A percentile compares a stretch with the other conserved stretches of the same genome.
phyloP scores from a whole-genome alignment of 2,888 invertebrate species.

The Apotomis turbidana region DNA sequence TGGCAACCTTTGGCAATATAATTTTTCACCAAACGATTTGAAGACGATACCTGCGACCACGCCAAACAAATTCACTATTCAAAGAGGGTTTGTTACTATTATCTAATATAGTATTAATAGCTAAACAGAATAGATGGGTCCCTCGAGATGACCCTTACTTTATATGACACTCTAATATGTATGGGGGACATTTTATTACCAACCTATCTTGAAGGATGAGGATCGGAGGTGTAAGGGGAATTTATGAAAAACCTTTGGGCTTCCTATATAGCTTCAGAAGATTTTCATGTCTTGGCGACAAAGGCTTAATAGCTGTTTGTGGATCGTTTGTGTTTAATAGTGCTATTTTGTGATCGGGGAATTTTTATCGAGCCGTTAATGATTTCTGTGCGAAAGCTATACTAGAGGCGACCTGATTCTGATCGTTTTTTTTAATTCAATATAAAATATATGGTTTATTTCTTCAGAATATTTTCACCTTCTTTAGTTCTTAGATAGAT shows the following conservation, averaged over 20 bases:
- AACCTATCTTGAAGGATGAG: slow-evolving; percentile 69
- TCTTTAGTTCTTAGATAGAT: too few species aligned
- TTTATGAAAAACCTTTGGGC: slow-evolving; percentile 68
- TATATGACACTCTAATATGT: slow-evolving; percentile 75
- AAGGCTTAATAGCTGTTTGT: slow-evolving; percentile 44
- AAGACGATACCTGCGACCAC: neutral
- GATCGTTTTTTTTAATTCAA: neutral
- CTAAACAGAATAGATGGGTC: slow-evolving; percentile 74
- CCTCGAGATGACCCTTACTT: slow-evolving; percentile 67
- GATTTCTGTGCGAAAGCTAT: neutral
- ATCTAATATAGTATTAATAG: slow-evolving; percentile 72
- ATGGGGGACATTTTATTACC: slow-evolving; percentile 74
- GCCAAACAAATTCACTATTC: slow-evolving; percentile 42
- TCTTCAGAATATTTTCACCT: too few species aligned
- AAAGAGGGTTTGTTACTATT: slow-evolving; percentile 51
- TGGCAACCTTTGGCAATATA: too few species aligned
- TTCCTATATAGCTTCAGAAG: slow-evolving; percentile 60
- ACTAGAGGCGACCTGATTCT: neutral
- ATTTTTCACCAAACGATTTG: too few species aligned
- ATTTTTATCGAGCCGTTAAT: slow-evolving; percentile 19
- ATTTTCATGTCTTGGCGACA: slow-evolving; percentile 48
- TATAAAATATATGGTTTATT: too few species aligned
- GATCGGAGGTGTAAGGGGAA: slow-evolving; percentile 60
- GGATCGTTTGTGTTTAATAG: slow-evolving; percentile 27
- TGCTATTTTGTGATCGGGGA: neutral